Evolutionary conservation across 2,113 vertebrate species (phyloP).

Genomic region (Malurus alboscapulatus): DNA sequence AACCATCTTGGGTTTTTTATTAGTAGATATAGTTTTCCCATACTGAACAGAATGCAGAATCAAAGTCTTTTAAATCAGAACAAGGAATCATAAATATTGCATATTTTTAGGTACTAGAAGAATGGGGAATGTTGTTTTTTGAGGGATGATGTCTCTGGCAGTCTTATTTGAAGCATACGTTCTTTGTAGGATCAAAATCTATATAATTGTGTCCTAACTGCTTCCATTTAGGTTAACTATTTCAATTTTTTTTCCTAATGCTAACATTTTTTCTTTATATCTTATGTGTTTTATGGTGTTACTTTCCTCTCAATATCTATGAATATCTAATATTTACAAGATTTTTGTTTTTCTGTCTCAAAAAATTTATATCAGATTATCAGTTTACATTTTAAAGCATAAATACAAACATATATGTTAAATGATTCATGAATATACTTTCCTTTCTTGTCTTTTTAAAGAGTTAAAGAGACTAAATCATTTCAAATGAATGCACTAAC

Average conservation of each 20-base stretch:
- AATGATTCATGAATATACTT: constrained; percentile 68
- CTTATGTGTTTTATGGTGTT: not conserved
- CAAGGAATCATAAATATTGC: not conserved
- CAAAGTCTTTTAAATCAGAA: not conserved
- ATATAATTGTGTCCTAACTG: not conserved
- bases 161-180: not conserved
- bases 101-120: not conserved
- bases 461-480: constrained; percentile 72
- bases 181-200: not conserved
- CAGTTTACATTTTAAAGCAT: constrained; percentile 67
- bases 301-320: constrained; percentile 20
- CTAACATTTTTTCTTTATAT: not conserved
- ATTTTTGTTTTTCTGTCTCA: constrained; percentile 45
- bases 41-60: not conserved
- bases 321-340: constrained; percentile 33
- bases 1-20: not conserved
- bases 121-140: not conserved
- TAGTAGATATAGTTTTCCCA: not conserved
- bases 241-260: not conserved
- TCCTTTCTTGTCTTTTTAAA: constrained; percentile 64
- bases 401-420: constrained; percentile 73
- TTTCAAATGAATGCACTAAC: constrained; percentile 76
- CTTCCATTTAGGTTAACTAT: not conserved
- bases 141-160: not conserved
- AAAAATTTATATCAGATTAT: constrained; percentile 66